Base-by-base conservation (phyloP, 2,113 vertebrate species). In the Acanthochromis polyacanthus region DNA sequence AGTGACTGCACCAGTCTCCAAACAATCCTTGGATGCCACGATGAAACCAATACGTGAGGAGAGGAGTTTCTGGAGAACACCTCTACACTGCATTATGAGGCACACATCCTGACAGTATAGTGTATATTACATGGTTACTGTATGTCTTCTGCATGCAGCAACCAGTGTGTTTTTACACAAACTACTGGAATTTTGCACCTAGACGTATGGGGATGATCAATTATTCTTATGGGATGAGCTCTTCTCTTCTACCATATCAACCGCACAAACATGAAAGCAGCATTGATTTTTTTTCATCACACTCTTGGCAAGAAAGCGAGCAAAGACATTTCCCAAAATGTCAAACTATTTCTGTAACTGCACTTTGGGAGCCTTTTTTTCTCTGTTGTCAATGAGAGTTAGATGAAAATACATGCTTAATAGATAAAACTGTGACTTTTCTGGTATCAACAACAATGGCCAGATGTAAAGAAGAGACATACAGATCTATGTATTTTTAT, bases 1-100 rank as follows among this genome's bases (percentile, higher is more conserved):
- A 43, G 48, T 38, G 80, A 87, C 88, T 92, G 83, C 85, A 78
- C 81, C 83, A 86, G 30, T 55, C 48, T 75, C 60, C 50, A 60
- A 71, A 77, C 66, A 68, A 30, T 80, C 48, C 71, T 84, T 25
- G 25, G 57, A 73, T 67, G 77, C 61, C 45, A 36, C 16, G 1
- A 60, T 0, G 71, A 57, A 85, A 62, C 52, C 40, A 50, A 46
- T 57, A 53, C 53, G 59, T 14, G 56, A 61, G 64, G 32, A 30
- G 57, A 48, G 16, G 52, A 64, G 57, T 4, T 76, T 22, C 46
- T 57, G 25, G 20, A 63, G 43, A 43, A 12, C 55, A 51, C 48
- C 17, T 2, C 46, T 52, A 40, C 30, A 66, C 32, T 36, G 32
- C 32, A 36, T 36, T 36, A 43, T 40, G 38, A 3, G 12, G 3